Evolutionary conservation across 2,888 invertebrate species (phyloP).

Genomic region (Octodonta nipae): DNA sequence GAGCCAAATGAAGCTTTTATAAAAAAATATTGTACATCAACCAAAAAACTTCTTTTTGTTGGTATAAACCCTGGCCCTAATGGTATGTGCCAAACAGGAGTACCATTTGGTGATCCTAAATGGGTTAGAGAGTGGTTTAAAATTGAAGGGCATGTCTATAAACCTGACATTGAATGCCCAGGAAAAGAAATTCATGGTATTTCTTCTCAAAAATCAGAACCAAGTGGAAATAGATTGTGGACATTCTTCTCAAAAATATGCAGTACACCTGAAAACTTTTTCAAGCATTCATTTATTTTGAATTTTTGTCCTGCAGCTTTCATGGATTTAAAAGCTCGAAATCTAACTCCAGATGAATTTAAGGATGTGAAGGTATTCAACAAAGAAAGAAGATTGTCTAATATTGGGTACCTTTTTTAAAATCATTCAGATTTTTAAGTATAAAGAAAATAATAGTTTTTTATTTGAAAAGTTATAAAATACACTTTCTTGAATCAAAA

Average conservation of each 20-base stretch:
- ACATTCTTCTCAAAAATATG: slow-evolving; percentile 58
- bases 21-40: slow-evolving; percentile 48
- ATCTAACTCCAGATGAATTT: slow-evolving; percentile 76
- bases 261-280: slow-evolving; percentile 60
- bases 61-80: slow-evolving; percentile 97
- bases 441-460: too few relatives aligned
- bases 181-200: slow-evolving; percentile 63
- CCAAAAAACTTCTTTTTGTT: slow-evolving; percentile 64
- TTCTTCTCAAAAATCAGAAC: slow-evolving; percentile 53
- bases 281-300: slow-evolving; percentile 65
- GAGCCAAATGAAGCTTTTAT: slow-evolving; percentile 65
- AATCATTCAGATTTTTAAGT: too few relatives aligned
- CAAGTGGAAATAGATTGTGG: slow-evolving; percentile 74
- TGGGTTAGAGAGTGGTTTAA: slow-evolving; percentile 65
- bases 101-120: slow-evolving; percentile 79
- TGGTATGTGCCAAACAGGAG: slow-evolving; percentile 92
- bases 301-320: slow-evolving; percentile 84
- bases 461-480: too few relatives aligned
- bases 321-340: slow-evolving; percentile 61
- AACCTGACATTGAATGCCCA: slow-evolving; percentile 55
- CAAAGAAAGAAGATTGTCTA: too few relatives aligned
- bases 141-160: slow-evolving; percentile 54
- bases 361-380: slow-evolving; percentile 45
- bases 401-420: too few relatives aligned
- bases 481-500: too few relatives aligned